phyloP scores from a whole-genome alignment of 2,797 vertebrate species.

The Mus caroli region DNA sequence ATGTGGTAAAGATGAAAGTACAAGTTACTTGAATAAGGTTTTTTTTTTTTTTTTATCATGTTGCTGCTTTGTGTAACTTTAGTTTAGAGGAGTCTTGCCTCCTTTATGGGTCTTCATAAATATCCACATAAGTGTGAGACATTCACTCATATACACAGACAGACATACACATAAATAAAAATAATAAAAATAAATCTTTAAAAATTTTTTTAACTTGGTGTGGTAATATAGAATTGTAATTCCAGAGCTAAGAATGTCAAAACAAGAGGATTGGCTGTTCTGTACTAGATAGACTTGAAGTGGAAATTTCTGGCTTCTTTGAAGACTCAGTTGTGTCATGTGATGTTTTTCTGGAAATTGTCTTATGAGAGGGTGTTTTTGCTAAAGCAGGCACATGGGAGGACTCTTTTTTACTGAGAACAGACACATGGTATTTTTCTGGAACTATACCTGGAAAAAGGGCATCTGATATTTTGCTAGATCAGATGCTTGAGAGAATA shows the following conservation, averaged over 20 bases:
- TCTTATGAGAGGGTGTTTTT: too few species aligned
- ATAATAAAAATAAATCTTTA: neutral
- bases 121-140: neutral
- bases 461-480: too few species aligned
- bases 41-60: neutral
- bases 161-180: neutral
- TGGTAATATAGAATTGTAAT: neutral
- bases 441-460: too few species aligned
- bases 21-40: neutral
- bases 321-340: too few species aligned
- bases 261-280: neutral
- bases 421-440: too few species aligned
- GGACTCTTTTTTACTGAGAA: too few species aligned
- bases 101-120: neutral
- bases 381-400: too few species aligned
- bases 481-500: too few species aligned
- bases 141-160: neutral
- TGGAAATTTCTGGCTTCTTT: too few species aligned
- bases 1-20: neutral
- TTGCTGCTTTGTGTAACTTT: neutral
- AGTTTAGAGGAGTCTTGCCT: neutral
- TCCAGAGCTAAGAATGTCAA: neutral
- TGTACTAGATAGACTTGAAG: neutral
- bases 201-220: neutral
- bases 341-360: too few species aligned